Evolutionary conservation across 2,888 invertebrate genomes (phyloP).

Genomic region (Shargacucullia verbasci): DNA sequence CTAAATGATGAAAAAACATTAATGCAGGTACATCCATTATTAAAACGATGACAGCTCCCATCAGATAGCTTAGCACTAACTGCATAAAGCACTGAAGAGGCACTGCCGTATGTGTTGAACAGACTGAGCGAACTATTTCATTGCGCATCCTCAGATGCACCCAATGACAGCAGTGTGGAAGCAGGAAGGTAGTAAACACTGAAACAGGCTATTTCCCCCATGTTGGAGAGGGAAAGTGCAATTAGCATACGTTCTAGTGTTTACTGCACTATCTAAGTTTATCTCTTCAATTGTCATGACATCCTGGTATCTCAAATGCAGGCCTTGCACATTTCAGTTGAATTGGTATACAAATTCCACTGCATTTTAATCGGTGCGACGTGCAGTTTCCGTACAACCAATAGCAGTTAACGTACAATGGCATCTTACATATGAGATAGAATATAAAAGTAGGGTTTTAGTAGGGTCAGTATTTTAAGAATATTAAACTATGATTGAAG

Average conservation of each 20-base stretch:
- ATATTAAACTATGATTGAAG: too few relatives aligned
- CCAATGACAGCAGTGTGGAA: constrained; percentile 35
- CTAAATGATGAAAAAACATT: too few relatives aligned
- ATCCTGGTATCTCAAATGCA: constrained; percentile 44
- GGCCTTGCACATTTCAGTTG: constrained; percentile 21
- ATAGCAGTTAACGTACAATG: too few relatives aligned
- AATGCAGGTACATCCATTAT: not conserved
- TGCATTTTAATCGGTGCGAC: not conserved
- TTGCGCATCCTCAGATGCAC: constrained; percentile 27
- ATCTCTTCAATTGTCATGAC: constrained; percentile 22
- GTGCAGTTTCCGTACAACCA: too few relatives aligned
- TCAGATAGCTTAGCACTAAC: not conserved
- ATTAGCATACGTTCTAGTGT: constrained; percentile 13
- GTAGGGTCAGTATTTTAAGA: too few relatives aligned
- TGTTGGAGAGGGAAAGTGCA: constrained; percentile 25
- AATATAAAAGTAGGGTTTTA: too few relatives aligned
- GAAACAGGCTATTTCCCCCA: constrained; percentile 11
- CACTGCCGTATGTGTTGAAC: constrained; percentile 1
- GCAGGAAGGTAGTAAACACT: constrained; percentile 33
- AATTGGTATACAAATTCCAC: not conserved
- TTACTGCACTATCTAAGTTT: constrained; percentile 6
- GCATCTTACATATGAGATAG: too few relatives aligned
- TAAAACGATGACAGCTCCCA: not conserved
- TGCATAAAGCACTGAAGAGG: not conserved
- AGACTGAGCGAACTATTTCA: constrained; percentile 6